phyloP scores from a whole-genome alignment of 23 tunicate species.

The Halocynthia aurantium region DNA sequence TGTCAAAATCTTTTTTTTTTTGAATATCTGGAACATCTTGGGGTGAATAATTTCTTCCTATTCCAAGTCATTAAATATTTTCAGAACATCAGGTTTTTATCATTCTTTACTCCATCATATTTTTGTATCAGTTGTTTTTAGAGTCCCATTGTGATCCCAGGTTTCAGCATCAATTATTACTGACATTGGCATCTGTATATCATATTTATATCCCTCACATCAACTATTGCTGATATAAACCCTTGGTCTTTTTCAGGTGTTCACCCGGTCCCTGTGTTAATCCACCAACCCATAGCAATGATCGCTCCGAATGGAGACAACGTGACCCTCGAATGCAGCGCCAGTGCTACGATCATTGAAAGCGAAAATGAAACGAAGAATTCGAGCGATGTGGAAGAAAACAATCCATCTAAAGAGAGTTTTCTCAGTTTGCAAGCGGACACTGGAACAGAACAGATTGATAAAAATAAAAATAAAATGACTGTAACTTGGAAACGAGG shows the following conservation, averaged over 20 bases:
- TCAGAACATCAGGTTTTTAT: too few species aligned
- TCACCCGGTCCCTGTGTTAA: slow-evolving; percentile 68
- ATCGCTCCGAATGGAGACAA: slow-evolving; percentile 55
- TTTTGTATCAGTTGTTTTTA: too few species aligned
- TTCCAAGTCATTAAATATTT: too few species aligned
- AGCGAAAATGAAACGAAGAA: neutral
- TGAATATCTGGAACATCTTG: neutral
- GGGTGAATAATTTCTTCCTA: too few species aligned
- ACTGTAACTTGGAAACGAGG: slow-evolving; percentile 16
- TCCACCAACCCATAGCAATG: slow-evolving; percentile 42
- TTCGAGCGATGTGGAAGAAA: slow-evolving; percentile 9
- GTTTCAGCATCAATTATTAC: too few species aligned
- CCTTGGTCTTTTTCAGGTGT: slow-evolving; percentile 27
- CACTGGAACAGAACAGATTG: neutral
- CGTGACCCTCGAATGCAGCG: slow-evolving; percentile 84
- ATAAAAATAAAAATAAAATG: slow-evolving; percentile 3
- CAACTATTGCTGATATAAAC: too few species aligned
- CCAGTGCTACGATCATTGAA: slow-evolving; percentile 50
- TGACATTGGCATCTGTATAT: too few species aligned
- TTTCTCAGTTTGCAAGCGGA: too few species aligned
- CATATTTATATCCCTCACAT: too few species aligned
- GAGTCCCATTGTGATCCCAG: too few species aligned
- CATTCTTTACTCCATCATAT: too few species aligned
- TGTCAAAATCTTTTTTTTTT: neutral
- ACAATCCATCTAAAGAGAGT: too few species aligned